These are phyloP conservation scores for Chaetodon trifascialis DNA, from an alignment of 2,113 vertebrate genomes.

Conservation along the genomic window DNA sequence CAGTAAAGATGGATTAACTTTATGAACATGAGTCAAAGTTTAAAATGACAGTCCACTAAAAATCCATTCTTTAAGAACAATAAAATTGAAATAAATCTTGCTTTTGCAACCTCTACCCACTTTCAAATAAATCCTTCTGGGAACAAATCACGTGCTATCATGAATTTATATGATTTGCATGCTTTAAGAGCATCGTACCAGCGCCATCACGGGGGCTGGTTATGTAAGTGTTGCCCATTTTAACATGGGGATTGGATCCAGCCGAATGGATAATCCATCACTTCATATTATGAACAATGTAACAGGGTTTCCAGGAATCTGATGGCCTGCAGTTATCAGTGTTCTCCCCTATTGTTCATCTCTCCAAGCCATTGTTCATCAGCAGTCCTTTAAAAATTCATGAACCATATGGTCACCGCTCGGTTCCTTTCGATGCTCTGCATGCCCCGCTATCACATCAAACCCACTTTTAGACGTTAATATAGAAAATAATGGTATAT, in stretches of 20 bases:
- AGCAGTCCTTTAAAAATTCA: conserved; percentile 22
- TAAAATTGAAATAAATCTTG: background rate
- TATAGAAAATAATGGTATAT: background rate
- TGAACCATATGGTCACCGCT: background rate
- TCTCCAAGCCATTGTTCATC: conserved; percentile 17
- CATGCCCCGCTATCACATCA: background rate
- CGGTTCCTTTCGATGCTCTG: background rate
- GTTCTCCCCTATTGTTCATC: conserved; percentile 19
- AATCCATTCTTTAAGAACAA: background rate
- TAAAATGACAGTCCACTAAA: background rate
- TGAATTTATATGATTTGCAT: background rate
- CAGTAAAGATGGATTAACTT: background rate
- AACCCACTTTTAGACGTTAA: background rate
- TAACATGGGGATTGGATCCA: background rate
- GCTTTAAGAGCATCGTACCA: background rate
- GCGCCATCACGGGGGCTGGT: background rate
- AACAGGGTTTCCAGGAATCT: conserved; percentile 8
- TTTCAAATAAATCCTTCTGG: too few species aligned
- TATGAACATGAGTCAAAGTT: background rate
- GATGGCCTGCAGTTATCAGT: conserved; percentile 2
- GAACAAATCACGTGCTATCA: background rate
- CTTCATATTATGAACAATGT: background rate
- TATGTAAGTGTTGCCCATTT: background rate
- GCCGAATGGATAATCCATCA: conserved; percentile 30
- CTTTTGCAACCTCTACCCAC: background rate